Evolutionary conservation across 1,140 invertebrate genomes (phyloP).

Genomic region (Bombus cullumanus): DNA sequence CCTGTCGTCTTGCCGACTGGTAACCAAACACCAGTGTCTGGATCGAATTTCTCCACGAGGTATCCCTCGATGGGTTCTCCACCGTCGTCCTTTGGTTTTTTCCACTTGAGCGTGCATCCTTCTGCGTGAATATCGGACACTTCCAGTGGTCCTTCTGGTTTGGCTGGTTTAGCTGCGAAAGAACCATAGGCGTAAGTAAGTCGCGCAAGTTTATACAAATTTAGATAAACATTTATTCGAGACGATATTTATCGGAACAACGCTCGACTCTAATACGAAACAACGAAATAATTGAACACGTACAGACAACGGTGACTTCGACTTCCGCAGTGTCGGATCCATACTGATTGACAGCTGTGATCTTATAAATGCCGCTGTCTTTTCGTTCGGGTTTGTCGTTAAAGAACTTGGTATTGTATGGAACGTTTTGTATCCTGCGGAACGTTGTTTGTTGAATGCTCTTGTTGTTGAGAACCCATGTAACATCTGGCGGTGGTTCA

Average conservation of each 20-base stretch:
- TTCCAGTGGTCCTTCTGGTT: conserved; percentile 97
- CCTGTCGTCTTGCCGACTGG: conserved; percentile 92
- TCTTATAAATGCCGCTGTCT: conserved; percentile 93
- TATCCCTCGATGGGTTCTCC: conserved; percentile 97
- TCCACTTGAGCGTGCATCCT: conserved; percentile 98
- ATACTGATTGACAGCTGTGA: conserved; percentile 92
- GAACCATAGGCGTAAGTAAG: neutral
- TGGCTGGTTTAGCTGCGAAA: conserved; percentile 91
- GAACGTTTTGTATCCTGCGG: conserved; percentile 90
- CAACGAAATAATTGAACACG: conserved; percentile 76
- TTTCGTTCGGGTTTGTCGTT: conserved; percentile 92
- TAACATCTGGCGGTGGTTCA: conserved; percentile 92
- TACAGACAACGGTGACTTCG: conserved; percentile 95
- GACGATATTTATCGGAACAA: too few relatives aligned
- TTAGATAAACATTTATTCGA: too few relatives aligned
- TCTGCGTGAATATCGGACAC: conserved; percentile 98
- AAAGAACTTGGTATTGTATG: conserved; percentile 93
- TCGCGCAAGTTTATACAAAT: too few relatives aligned
- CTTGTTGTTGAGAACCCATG: conserved; percentile 87
- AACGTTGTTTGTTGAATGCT: conserved; percentile 83
- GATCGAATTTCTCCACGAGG: conserved; percentile 97
- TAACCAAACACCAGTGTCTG: conserved; percentile 94
- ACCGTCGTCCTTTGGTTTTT: conserved; percentile 98
- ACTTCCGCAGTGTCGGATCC: conserved; percentile 95
- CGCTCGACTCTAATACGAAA: neutral